These are phyloP conservation scores for Pocillopora grandis DNA, from an alignment of 92 coral and sea anemone genomes.

Conservation along the genomic window DNA sequence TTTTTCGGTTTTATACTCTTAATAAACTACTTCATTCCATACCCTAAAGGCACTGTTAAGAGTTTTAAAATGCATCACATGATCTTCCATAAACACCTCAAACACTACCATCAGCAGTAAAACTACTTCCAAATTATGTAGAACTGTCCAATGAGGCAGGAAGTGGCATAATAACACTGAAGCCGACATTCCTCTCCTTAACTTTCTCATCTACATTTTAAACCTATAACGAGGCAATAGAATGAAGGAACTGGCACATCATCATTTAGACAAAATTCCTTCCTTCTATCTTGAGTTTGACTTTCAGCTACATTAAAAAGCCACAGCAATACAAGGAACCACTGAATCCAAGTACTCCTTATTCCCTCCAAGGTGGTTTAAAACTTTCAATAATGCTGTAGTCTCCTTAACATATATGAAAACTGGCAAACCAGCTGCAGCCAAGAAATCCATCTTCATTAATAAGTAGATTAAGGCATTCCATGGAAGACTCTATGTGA, in stretches of 20 bases:
- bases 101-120: too few relatives aligned
- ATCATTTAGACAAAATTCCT: conserved; percentile 15
- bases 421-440: conserved; percentile 30
- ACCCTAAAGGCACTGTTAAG: too few relatives aligned
- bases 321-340: not conserved
- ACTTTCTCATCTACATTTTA: not conserved
- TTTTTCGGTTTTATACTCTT: too few relatives aligned
- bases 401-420: conserved; percentile 15
- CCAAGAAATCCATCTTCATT: conserved; percentile 24
- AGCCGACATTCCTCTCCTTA: conserved; percentile 9
- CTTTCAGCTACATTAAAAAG: not conserved
- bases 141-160: not conserved
- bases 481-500: conserved; percentile 10
- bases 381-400: conserved; percentile 2
- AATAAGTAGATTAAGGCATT: conserved; percentile 5
- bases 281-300: not conserved
- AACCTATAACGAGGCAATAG: not conserved
- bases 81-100: too few relatives aligned
- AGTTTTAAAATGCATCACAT: too few relatives aligned
- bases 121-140: too few relatives aligned
- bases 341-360: conserved; percentile 10
- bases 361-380: not conserved
- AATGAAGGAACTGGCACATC: conserved; percentile 10
- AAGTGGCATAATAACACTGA: conserved; percentile 25
- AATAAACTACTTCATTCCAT: too few relatives aligned